These are phyloP conservation scores for Macrophya alboannulata DNA, from an alignment of 2,888 invertebrate genomes.

Conservation along the genomic window DNA sequence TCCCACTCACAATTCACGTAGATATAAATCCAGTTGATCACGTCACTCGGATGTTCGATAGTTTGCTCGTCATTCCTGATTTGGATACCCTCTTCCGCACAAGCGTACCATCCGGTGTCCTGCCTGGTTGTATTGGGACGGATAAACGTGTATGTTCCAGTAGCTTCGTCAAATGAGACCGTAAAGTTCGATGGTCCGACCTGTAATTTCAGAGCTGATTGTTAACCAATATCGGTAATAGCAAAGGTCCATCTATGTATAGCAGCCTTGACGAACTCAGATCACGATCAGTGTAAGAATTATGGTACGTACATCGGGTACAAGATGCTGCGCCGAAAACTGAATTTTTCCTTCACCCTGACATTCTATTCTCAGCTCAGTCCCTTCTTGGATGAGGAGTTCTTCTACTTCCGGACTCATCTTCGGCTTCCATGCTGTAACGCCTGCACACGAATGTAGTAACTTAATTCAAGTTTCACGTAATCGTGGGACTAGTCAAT, in stretches of 20 bases:
- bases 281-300: neutral
- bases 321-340: neutral
- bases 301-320: neutral
- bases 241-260: neutral
- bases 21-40: slow-evolving; percentile 72
- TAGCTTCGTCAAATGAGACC: neutral
- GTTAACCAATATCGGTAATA: neutral
- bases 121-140: slow-evolving; percentile 66
- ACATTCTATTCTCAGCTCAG: slow-evolving; percentile 23
- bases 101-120: slow-evolving; percentile 77
- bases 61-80: slow-evolving; percentile 58
- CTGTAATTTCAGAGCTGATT: neutral
- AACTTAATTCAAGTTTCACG: neutral
- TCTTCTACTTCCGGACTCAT: slow-evolving; percentile 9
- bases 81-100: slow-evolving; percentile 65
- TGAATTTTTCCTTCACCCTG: slow-evolving; percentile 28
- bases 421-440: neutral
- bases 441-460: neutral
- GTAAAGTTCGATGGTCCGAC: neutral
- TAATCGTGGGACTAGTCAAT: too few species aligned
- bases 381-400: slow-evolving; percentile 7
- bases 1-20: slow-evolving; percentile 73
- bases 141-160: slow-evolving; percentile 20
- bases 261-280: too few species aligned
- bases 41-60: slow-evolving; percentile 59